Conservation (phyloP, 2,797 vertebrate genomes). For the Muscicapa comitata region DNA sequence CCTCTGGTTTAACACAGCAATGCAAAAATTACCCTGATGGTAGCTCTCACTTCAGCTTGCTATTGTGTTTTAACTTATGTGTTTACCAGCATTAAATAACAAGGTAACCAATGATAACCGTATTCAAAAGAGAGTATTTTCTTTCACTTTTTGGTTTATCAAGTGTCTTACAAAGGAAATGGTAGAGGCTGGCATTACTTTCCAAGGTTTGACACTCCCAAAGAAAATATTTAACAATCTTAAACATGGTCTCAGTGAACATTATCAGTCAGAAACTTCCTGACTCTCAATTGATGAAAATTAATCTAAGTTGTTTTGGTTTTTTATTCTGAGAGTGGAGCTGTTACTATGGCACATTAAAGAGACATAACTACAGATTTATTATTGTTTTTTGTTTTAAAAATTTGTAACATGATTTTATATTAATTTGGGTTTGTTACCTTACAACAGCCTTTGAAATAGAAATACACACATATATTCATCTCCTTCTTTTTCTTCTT, state of each 20-base stretch:
- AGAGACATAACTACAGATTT: background rate
- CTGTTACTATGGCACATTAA: background rate
- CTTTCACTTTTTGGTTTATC: background rate
- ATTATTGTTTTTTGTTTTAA: background rate
- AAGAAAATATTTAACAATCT: background rate
- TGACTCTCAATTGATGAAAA: background rate
- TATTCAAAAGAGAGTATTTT: background rate
- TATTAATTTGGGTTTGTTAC: background rate
- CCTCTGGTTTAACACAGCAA: background rate
- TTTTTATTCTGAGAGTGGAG: background rate
- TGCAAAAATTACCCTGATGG: fast-evolving
- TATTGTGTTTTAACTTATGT: background rate
- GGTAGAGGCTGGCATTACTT: background rate
- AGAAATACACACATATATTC: background rate
- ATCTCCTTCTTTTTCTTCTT: background rate
- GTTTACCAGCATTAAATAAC: background rate
- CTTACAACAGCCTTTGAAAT: background rate
- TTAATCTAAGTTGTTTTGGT: background rate
- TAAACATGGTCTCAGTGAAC: background rate
- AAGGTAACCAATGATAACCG: background rate
- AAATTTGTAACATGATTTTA: background rate
- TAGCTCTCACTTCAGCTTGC: background rate
- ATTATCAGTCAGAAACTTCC: background rate
- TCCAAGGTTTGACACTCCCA: background rate
- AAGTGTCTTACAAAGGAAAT: background rate